Conservation (phyloP, 2,113 vertebrate genomes). For the Galemys pyrenaicus region DNA sequence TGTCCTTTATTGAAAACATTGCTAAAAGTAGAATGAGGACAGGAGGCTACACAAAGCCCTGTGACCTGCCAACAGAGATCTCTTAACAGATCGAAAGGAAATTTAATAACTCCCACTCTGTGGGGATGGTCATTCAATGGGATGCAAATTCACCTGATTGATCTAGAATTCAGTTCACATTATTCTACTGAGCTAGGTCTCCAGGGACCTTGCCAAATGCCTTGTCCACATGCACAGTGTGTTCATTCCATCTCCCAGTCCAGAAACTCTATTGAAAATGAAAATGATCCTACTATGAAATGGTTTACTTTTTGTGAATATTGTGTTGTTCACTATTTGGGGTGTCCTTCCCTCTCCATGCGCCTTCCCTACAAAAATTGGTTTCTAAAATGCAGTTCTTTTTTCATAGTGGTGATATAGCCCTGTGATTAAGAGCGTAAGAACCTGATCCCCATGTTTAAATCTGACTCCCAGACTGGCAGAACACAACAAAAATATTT, state of each 20-base stretch:
- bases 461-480: no score
- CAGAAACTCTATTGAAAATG: neutral
- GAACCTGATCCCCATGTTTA: neutral
- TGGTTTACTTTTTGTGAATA: neutral
- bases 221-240: neutral
- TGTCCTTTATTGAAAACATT: neutral
- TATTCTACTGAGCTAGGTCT: neutral
- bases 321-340: neutral
- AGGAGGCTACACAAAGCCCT: neutral
- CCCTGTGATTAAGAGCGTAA: neutral
- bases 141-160: neutral
- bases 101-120: neutral
- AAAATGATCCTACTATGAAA: neutral
- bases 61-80: neutral
- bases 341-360: neutral
- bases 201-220: neutral
- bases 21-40: slow-evolving; percentile 1
- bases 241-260: neutral
- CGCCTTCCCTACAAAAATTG: neutral
- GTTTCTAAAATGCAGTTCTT: neutral
- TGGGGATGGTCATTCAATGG: neutral
- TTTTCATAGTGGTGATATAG: neutral
- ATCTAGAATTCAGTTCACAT: neutral
- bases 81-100: neutral
- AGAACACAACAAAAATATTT: no score